Conservation (phyloP, 2,113 vertebrate species). For the Condylura cristata region DNA sequence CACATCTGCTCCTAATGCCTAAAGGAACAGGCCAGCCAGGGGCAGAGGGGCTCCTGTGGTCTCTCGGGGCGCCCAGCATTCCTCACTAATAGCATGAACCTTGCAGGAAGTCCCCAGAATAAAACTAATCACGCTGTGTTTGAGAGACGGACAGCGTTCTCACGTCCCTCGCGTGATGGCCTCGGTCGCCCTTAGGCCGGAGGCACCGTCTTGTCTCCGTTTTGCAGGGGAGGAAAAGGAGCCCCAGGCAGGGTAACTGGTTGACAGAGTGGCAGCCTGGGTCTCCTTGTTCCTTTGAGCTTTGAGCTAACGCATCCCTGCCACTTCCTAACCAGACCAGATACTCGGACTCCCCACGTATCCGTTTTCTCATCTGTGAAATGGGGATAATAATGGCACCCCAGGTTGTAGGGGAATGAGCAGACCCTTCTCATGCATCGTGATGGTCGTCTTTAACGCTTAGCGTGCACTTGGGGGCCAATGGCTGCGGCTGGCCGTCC, state of each 20-base stretch:
- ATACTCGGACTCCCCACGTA: neutral
- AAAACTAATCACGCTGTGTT: neutral
- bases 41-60: neutral
- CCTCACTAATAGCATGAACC: neutral
- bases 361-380: neutral
- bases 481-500: neutral
- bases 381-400: neutral
- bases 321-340: neutral
- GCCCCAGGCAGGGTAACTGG: neutral
- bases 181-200: neutral
- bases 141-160: neutral
- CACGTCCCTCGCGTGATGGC: neutral
- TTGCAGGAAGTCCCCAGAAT: neutral
- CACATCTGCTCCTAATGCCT: fast-evolving
- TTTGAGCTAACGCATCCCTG: neutral
- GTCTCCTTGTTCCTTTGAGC: neutral
- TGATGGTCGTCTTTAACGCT: neutral
- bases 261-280: neutral
- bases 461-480: neutral
- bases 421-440: neutral
- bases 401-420: neutral
- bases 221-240: neutral
- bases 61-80: neutral
- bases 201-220: neutral
- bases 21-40: neutral